Base-by-base conservation (phyloP, 2,797 vertebrate species). In the Chromobotia macracanthus region DNA sequence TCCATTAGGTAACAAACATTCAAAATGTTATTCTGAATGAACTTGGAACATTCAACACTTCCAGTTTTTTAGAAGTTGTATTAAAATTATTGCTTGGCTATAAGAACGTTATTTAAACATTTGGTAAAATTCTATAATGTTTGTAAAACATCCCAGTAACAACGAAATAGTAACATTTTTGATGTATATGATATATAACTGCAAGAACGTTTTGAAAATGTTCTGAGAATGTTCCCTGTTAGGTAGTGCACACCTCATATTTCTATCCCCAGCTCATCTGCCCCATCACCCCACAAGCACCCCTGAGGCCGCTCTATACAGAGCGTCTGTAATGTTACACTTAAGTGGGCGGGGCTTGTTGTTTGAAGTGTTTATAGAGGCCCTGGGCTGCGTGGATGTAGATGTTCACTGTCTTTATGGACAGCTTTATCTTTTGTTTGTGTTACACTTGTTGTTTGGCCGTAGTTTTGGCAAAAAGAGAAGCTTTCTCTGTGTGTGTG, bases 261-360 rank as follows among this genome's bases (percentile, higher is more conserved):
- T 48, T 48, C 46, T 13, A 48, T 16, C 53, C 67, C 77, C 61
- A 84, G 23, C 74, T 73, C 77, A 53, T 16, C 66, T 82, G 51
- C n/a, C 58, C 16, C 21, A 5, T 35, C 51, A 48, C 46, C 19
- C 15, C n/a, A 9, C 35, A 38, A 7, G 35, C 5, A 3, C 65
- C 7, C 91, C 90, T 82, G 28, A 58, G 86, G 91, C 89, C 86
- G 78, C 88, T 88, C 83, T 86, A 87, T 92, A 44, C 87, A 88
- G 68, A 87, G 60, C 90, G 87, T 87, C 90, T 92, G 84, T 91
- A 92, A 93, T 93, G 92, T 91, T 87, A 84, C 86, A 82, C 90
- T 86, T 84, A 89, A 89, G 84, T 84, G 82, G 89, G 86, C 82
- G 80, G 86, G 88, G 85, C 87, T 46, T 18, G 85, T 85, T 90